Conservation (phyloP, 2,797 vertebrate species). For the Lycodopsis pacificus region DNA sequence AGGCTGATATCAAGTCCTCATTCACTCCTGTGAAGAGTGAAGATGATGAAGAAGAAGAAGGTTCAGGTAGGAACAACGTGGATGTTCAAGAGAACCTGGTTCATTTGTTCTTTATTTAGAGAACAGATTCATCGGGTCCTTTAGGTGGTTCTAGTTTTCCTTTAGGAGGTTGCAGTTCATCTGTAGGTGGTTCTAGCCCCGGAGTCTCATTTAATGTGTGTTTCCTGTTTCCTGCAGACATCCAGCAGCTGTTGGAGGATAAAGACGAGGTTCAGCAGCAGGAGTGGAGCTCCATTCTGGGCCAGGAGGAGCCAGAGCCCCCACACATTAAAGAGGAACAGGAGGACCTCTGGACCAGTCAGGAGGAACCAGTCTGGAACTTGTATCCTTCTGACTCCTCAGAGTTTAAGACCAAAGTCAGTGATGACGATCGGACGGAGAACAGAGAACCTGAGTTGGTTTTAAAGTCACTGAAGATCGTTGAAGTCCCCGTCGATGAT, state of each 20-base stretch:
- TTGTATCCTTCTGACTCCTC: neutral
- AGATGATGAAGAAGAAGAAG: neutral
- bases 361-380: slow-evolving; percentile 7
- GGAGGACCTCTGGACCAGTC: slow-evolving; percentile 26
- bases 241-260: neutral
- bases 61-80: neutral
- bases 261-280: neutral
- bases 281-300: neutral
- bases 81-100: neutral
- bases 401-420: neutral
- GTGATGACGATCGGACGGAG: neutral
- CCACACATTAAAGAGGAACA: slow-evolving; percentile 52
- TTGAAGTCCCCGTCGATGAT: neutral
- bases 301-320: slow-evolving; percentile 6
- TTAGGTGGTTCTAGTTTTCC: no score
- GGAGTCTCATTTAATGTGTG: neutral
- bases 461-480: neutral
- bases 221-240: neutral
- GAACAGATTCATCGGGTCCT: no score
- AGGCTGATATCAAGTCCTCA: no score
- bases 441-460: neutral
- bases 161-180: no score
- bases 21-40: neutral
- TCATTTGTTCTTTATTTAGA: no score
- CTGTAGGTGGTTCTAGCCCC: no score